Evolutionary conservation across 2,113 vertebrate genomes (phyloP), one percentile per base, ranked within the genome.

Genomic region (Ranitomeya imitator): DNA sequence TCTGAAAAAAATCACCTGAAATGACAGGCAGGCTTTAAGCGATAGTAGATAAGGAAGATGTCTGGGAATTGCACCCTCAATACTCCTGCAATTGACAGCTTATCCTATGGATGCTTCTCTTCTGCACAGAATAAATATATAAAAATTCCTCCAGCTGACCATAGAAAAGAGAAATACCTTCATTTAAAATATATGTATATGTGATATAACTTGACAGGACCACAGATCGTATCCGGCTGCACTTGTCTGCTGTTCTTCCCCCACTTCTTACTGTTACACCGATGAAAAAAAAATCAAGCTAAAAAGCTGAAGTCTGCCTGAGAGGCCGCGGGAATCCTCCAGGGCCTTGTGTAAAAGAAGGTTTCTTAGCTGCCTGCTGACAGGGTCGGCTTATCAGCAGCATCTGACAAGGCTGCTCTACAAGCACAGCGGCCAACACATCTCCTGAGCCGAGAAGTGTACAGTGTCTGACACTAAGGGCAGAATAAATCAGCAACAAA

Each of bases 351-450:
- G 57, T 91, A 89, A 90, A 61, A 71, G 90, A 91, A 54, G 61
- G 85, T 85, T 83, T 78, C 83, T 74, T 65, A 89, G n/a, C 57
- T 90, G 18, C 87, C 26, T 91, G 57, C 91, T 94, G 91, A 90
- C 91, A 85, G 85, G 71, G 88, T 89, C 90, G 83, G 23, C 90
- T 93, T 91, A 91, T 91, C 85, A 90, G 51, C 15, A n/a, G 31
- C 59, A 7, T 84, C 88, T 93, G 90, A 90, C 90, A 90, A 78
- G 61, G 74, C 77, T 90, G 88, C 91, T 88, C 87, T 37, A 3
- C 69, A 89, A 92, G 90, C 82, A 79, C 90, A 86, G 86, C 88
- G 90, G 83, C 85, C 88, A 89, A 92, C 90, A 90, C 87, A 78
- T 85, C 89, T 91, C 85, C 16, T 63, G 6, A 23, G 14, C 73